Evolutionary conservation across 1,140 invertebrate species (phyloP).

Genomic region (Calliphora vicina): DNA sequence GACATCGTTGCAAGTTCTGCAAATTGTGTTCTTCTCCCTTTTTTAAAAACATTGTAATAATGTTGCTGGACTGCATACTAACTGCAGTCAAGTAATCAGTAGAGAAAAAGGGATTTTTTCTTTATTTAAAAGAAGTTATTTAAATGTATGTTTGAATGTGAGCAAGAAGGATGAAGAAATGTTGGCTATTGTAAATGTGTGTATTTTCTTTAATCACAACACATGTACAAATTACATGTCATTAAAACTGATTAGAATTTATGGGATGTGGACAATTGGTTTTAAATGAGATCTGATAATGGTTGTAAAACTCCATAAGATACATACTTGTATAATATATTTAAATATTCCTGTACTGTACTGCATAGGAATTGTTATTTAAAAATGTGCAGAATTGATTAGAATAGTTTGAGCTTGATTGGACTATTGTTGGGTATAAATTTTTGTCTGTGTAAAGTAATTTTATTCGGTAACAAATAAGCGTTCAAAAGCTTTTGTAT

Average conservation of each 20-base stretch:
- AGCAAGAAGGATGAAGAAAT: too few relatives aligned
- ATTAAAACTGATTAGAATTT: conserved; percentile 35
- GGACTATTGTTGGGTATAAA: too few relatives aligned
- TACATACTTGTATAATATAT: neutral
- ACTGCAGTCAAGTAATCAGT: neutral
- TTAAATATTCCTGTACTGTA: too few relatives aligned
- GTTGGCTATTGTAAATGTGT: neutral
- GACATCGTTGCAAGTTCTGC: neutral
- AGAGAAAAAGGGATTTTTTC: neutral
- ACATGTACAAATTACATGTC: conserved; percentile 33
- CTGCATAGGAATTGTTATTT: too few relatives aligned
- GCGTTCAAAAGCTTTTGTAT: too few relatives aligned
- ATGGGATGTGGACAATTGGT: conserved; percentile 28
- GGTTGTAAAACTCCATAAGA: neutral
- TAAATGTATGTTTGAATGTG: neutral
- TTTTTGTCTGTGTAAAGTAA: too few relatives aligned
- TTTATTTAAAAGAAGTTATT: neutral
- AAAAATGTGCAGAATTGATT: too few relatives aligned
- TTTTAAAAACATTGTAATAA: neutral
- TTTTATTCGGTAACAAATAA: too few relatives aligned
- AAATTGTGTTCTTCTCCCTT: neutral
- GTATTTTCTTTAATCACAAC: conserved; percentile 24
- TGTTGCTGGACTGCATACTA: neutral
- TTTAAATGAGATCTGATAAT: conserved; percentile 27
- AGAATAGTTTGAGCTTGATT: too few relatives aligned